phyloP scores from a whole-genome alignment of 1,140 invertebrate genomes.

The Dolichoris vasculosae region DNA sequence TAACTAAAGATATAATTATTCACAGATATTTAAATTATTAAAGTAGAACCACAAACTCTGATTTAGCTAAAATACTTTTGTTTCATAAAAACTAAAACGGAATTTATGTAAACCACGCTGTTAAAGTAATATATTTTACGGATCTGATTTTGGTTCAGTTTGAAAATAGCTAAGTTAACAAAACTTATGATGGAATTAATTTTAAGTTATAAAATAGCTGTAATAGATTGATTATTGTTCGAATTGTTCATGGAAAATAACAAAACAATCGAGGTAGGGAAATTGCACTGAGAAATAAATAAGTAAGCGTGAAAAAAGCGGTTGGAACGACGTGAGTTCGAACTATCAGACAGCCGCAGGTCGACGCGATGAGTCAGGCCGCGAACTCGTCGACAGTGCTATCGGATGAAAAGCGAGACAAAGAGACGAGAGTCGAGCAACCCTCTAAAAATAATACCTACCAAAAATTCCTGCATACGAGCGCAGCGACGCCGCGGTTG shows the following conservation, averaged over 20 bases:
- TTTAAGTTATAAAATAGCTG: not conserved
- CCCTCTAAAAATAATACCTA: slow-evolving; percentile 46
- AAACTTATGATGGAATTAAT: not conserved
- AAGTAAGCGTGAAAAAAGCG: no score
- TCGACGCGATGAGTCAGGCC: slow-evolving; percentile 37
- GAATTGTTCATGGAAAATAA: not conserved
- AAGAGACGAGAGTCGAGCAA: slow-evolving; percentile 22
- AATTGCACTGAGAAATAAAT: not conserved
- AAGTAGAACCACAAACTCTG: no score
- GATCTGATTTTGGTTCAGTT: no score
- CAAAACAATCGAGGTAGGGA: not conserved
- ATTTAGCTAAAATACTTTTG: no score
- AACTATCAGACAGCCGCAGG: slow-evolving; percentile 17
- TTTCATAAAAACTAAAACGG: no score
- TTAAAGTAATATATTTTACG: no score
- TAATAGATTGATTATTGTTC: not conserved
- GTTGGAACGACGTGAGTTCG: not conserved
- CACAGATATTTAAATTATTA: no score
- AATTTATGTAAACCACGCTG: no score
- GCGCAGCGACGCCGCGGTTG: not conserved
- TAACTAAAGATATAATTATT: no score
- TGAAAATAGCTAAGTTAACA: no score
- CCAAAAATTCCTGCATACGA: slow-evolving; percentile 42
- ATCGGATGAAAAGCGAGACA: slow-evolving; percentile 10
- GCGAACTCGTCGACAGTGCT: slow-evolving; percentile 23